Evolutionary conservation across 2,888 invertebrate species (phyloP).

Genomic region (Nysson spinosus): DNA sequence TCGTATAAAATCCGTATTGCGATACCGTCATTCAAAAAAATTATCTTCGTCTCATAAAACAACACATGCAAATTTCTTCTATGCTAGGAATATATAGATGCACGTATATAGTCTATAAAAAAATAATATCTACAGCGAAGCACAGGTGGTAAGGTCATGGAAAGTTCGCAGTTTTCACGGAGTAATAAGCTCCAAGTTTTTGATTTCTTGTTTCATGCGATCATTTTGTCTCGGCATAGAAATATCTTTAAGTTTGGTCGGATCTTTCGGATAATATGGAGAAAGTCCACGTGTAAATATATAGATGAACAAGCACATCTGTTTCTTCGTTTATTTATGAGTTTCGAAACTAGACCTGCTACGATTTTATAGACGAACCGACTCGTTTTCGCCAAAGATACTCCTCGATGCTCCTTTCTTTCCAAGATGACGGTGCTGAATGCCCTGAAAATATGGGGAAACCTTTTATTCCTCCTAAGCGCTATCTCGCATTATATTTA

Average conservation of each 20-base stretch:
- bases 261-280: not conserved
- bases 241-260: too few relatives aligned
- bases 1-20: too few relatives aligned
- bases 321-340: conserved; percentile 29
- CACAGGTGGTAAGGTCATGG: conserved; percentile 28
- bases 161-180: conserved; percentile 40
- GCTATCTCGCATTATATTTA: conserved; percentile 14
- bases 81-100: too few relatives aligned
- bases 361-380: conserved; percentile 22
- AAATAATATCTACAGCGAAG: conserved; percentile 23
- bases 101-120: conserved; percentile 40
- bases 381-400: conserved; percentile 7
- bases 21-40: too few relatives aligned
- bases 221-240: not conserved
- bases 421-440: not conserved
- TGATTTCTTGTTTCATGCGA: conserved; percentile 33
- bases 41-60: too few relatives aligned
- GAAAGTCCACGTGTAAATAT: not conserved
- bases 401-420: not conserved
- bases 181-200: conserved; percentile 42
- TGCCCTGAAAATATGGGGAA: not conserved
- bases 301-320: conserved; percentile 11
- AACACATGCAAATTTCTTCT: too few relatives aligned
- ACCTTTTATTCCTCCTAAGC: not conserved
- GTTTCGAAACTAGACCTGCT: not conserved